Base-by-base conservation (phyloP, 2,888 invertebrate genomes). In the Theretra japonica region DNA sequence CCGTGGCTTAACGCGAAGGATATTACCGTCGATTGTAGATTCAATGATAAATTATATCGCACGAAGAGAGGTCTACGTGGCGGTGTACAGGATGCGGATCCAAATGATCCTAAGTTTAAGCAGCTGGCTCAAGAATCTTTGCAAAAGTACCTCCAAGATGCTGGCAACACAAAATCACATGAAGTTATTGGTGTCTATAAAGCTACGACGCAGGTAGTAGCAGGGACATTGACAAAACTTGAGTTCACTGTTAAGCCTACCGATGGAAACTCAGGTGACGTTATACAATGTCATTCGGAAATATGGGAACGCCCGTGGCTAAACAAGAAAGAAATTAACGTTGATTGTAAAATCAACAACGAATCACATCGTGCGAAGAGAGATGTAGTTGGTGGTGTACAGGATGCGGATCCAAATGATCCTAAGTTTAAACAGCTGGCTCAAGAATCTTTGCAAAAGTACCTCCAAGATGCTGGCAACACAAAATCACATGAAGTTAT, bases 1-100 rank as follows among this genome's bases (percentile, higher is more conserved):
- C 88, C 94, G 0, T 96, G 96, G 96, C 57, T 95, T 21, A 75
- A 83, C 0, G 88, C 87, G 1, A 87, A 88, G 75, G 85, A 95
- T 68, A 79, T 83, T n/a, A 69, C 74, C 4, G 82, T 83, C 0
- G 69, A 69, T 3, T 85, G 85, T 60, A 59, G 76, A 15, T 70
- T 73, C 28, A 57, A 71, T 28, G 65, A 53, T 4, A 17, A 73
- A 17, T 56, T 73, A 50, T 25, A 25, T 33, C 73, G 74, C 56
- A 58, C 33, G 7, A 78, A 77, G 59, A 73, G 78, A 19, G 50
- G 74, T 15, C 4, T 75, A 2, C 6, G 58, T 1, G 84, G 85
- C 11, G 80, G 77, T 7, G 0, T 19, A 21, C 21, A 71, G 23
- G 72, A 76, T 41, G 70, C 76, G 58, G 73, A 84, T 72, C 75